phyloP scores from a whole-genome alignment of 2,113 vertebrate genomes.

The Saccopteryx leptura region DNA sequence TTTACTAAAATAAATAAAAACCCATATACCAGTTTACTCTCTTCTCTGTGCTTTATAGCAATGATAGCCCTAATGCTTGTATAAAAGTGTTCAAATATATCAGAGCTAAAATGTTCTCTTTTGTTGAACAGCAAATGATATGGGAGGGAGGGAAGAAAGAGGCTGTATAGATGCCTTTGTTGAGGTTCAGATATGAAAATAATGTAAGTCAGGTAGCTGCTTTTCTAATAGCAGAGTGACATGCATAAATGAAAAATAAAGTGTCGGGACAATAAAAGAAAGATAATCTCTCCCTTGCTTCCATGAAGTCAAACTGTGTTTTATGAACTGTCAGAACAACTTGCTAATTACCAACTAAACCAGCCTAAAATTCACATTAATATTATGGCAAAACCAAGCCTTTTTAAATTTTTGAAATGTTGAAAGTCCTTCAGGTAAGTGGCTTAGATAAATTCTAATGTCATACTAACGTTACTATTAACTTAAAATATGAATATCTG shows the following conservation, averaged over 20 bases:
- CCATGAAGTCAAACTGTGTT: constrained; percentile 38
- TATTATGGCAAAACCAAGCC: not conserved
- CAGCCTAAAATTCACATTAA: constrained; percentile 24
- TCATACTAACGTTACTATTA: not conserved
- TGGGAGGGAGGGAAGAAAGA: not conserved
- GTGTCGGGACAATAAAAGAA: not conserved
- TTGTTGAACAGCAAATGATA: constrained; percentile 44
- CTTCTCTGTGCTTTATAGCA: not conserved
- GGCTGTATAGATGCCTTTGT: not conserved
- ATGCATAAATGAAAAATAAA: not conserved
- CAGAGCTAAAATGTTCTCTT: constrained; percentile 14
- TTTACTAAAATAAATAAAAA: constrained; percentile 60
- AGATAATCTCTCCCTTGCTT: not conserved
- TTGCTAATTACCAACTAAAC: not conserved
- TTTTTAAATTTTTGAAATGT: not conserved
- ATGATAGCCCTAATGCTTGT: not conserved
- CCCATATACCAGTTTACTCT: not conserved
- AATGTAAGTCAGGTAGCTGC: not conserved
- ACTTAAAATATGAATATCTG: not conserved
- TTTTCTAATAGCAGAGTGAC: not conserved
- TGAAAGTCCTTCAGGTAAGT: constrained; percentile 21
- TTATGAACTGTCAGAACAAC: constrained; percentile 38
- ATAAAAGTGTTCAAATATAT: constrained; percentile 13
- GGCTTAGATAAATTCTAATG: not conserved
- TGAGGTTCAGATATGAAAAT: constrained; percentile 33